A percentile compares a stretch with the other conserved stretches of the same genome.
These are phyloP conservation scores for Styela clava DNA, from an alignment of 23 tunicate species.

Conservation along the genomic window DNA sequence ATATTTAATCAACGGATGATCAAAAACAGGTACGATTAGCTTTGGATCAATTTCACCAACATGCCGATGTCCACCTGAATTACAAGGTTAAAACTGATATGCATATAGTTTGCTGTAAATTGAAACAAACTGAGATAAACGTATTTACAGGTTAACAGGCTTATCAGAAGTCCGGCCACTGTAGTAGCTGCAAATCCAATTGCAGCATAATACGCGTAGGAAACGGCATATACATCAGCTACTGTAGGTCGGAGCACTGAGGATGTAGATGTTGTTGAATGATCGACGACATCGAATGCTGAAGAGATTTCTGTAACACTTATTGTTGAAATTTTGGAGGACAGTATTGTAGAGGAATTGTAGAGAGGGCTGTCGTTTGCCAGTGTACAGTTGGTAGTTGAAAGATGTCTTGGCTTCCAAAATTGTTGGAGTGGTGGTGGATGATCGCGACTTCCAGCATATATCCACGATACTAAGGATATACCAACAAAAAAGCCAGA, in stretches of 20 bases:
- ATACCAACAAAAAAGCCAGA: slow-evolving; percentile 9
- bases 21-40: slow-evolving; percentile 4
- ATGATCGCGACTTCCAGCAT: background rate
- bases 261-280: background rate
- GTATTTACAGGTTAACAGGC: slow-evolving; percentile 45
- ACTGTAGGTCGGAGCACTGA: slow-evolving; percentile 33
- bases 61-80: slow-evolving; percentile 21
- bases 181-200: slow-evolving; percentile 49
- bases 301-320: background rate
- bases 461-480: slow-evolving; percentile 7
- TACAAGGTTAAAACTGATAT: too few relatives aligned
- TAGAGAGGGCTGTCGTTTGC: too few relatives aligned
- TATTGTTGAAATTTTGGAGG: too few relatives aligned
- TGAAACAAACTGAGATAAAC: too few relatives aligned
- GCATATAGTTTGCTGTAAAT: too few relatives aligned
- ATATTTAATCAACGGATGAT: slow-evolving; percentile 14
- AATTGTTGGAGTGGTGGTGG: slow-evolving; percentile 1
- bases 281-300: background rate
- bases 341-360: too few relatives aligned
- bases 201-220: slow-evolving; percentile 68
- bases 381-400: background rate
- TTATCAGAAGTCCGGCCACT: slow-evolving; percentile 41
- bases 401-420: slow-evolving; percentile 7
- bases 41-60: slow-evolving; percentile 1
- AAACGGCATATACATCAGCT: slow-evolving; percentile 48